A percentile compares a stretch with the other conserved stretches of the same genome.
These are phyloP conservation scores for Tetragonula carbonaria DNA, from an alignment of 2,888 invertebrate species.

Conservation along the genomic window DNA sequence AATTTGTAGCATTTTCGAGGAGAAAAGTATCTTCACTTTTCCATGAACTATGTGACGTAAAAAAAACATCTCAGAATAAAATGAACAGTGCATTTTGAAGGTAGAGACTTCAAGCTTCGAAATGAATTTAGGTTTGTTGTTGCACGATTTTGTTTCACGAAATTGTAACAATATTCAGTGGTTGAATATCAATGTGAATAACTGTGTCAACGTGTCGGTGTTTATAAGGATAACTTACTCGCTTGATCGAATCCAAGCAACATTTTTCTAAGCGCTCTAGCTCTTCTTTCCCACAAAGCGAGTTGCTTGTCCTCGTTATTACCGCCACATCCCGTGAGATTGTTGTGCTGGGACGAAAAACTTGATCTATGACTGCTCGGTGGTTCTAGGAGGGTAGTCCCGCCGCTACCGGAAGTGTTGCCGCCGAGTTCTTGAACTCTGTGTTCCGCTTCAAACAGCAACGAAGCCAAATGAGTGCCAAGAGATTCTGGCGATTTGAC, in stretches of 20 bases:
- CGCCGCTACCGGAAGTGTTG: slow-evolving; percentile 74
- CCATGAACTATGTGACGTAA: no score
- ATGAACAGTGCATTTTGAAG: no score
- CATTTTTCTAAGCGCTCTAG: slow-evolving; percentile 91
- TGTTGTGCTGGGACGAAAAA: slow-evolving; percentile 81
- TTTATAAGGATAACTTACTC: slow-evolving; percentile 81
- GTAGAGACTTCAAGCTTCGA: no score
- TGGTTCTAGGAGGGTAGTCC: slow-evolving; percentile 76
- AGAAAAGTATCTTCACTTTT: no score
- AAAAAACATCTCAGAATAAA: no score
- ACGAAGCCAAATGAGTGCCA: slow-evolving; percentile 90
- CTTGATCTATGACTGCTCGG: slow-evolving; percentile 78
- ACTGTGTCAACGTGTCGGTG: no score
- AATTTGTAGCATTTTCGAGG: no score
- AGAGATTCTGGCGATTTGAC: slow-evolving; percentile 90
- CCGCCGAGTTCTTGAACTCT: slow-evolving; percentile 92
- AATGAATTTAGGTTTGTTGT: no score
- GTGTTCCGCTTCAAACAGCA: slow-evolving; percentile 93
- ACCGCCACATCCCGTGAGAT: slow-evolving; percentile 88
- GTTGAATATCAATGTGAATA: no score
- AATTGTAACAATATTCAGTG: no score
- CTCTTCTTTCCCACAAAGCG: slow-evolving; percentile 94
- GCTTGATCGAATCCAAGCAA: slow-evolving; percentile 95
- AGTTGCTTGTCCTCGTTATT: slow-evolving; percentile 93
- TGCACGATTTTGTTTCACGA: no score